These are phyloP conservation scores for Colistium nudipinnis DNA, from an alignment of 2,113 vertebrate species.

Conservation along the genomic window DNA sequence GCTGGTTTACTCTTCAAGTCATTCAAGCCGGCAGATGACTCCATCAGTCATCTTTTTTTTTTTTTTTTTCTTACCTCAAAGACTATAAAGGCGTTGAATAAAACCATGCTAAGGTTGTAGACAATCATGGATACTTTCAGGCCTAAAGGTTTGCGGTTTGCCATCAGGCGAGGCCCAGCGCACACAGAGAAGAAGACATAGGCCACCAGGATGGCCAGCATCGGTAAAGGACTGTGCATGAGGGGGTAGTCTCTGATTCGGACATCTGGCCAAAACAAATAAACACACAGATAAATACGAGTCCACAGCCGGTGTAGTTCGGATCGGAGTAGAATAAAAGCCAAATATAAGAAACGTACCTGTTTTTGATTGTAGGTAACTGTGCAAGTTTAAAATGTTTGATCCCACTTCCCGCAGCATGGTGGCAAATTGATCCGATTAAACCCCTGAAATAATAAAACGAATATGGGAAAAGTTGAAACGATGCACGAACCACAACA, in stretches of 20 bases:
- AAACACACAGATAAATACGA: conserved; percentile 19
- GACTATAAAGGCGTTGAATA: conserved; percentile 90
- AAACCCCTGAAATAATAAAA: conserved; percentile 38
- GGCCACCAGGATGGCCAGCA: conserved; percentile 86
- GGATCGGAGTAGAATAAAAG: too few species aligned
- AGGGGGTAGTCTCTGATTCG: conserved; percentile 88
- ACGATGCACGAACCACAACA: conserved; percentile 1
- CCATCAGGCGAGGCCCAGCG: conserved; percentile 91
- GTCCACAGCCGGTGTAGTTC: too few species aligned
- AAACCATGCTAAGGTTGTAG: conserved; percentile 94
- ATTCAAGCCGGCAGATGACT: neutral
- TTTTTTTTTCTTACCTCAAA: conserved; percentile 85
- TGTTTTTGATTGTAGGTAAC: conserved; percentile 81
- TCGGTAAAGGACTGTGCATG: conserved; percentile 88
- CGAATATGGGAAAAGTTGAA: neutral
- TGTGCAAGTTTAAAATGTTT: conserved; percentile 77
- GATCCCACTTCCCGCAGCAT: conserved; percentile 86
- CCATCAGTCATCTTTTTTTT: neutral
- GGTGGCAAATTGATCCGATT: conserved; percentile 47
- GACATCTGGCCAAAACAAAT: conserved; percentile 79
- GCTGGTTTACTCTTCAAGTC: neutral
- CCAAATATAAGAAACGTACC: conserved; percentile 86
- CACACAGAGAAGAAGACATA: conserved; percentile 89
- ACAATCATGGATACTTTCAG: conserved; percentile 91
- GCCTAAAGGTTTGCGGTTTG: conserved; percentile 90